Evolutionary conservation across 2,888 invertebrate genomes (phyloP), one percentile per base, ranked within the genome.

Genomic region (Netelia virgata): DNA sequence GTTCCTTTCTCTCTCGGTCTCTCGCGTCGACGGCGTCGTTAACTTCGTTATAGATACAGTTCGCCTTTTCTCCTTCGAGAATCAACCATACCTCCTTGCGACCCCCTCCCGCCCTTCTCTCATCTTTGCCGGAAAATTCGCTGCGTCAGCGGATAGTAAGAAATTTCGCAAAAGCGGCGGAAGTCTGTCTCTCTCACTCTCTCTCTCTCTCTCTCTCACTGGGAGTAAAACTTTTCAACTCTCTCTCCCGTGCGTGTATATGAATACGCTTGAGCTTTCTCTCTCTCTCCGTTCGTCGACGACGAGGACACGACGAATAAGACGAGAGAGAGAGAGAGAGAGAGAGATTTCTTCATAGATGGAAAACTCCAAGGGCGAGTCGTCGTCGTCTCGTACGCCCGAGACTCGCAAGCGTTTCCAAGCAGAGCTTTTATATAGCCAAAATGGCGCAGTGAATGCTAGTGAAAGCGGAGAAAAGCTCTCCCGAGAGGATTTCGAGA

Each of bases 31-130:
- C 75, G 53, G 53, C 66, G 75, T 80, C 79, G 80, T 83, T 74
- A 78, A 83, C 78, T 83, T 23, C 23, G 23, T 47, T 83, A 78
- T 74, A 74, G 80, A 74, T 79, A 64, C 64, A 50, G 80, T 68
- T 59, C 16, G 64, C 41, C 64, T 64, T 36, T 18, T 36, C n/a
- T 36, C 1, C n/a, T 64, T 3, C 64, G 11, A 5, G 1, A 6
- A 6, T 61, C 61, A 47, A 47, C 23, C 23, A 23, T 23, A 23
- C 23, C 23, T 23, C 23, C 23, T 23, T 23, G n/a, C n/a, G n/a
- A 41, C 20, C 59, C 18, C 59, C 59, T 20, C 28, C 11, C 61
- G 23, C 61, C 23, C 28, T 14, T 14, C 11, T 23, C 41, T 61
- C 47, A 23, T 23, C 23, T 23, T 59, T 28, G 47, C 53, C 43